phyloP scores from a whole-genome alignment of 2,888 invertebrate genomes.

The Campaea margaritaria region DNA sequence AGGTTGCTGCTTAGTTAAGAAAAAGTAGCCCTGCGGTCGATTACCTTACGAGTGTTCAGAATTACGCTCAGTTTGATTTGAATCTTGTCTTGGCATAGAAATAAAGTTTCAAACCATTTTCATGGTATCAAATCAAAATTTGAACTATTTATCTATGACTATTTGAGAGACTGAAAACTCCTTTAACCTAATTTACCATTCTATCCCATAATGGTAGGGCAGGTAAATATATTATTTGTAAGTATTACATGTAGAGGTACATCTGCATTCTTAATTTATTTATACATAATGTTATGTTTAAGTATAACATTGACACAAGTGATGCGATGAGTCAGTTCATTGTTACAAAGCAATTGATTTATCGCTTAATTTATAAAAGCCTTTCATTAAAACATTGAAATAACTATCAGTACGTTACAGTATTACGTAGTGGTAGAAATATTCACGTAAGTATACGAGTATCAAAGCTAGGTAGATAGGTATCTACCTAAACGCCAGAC shows the following conservation, averaged over 20 bases:
- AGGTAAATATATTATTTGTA: too few species aligned
- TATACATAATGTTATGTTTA: slow-evolving; percentile 4
- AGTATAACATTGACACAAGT: slow-evolving; percentile 22
- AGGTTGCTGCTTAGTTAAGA: slow-evolving; percentile 14
- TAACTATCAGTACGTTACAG: background rate
- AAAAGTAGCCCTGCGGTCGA: slow-evolving; percentile 18
- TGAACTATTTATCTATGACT: too few species aligned
- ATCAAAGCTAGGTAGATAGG: too few species aligned
- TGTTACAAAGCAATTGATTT: slow-evolving; percentile 25
- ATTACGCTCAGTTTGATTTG: too few species aligned
- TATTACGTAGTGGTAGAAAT: background rate
- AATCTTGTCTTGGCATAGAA: too few species aligned
- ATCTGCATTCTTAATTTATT: background rate
- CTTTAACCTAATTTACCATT: too few species aligned
- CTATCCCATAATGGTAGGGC: too few species aligned
- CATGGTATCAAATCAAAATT: too few species aligned
- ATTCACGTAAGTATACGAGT: background rate
- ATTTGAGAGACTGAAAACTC: too few species aligned
- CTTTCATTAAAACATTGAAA: slow-evolving; percentile 5
- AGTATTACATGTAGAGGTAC: background rate
- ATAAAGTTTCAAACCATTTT: too few species aligned
- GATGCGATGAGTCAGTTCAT: slow-evolving; percentile 2
- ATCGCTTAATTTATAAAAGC: slow-evolving; percentile 12
- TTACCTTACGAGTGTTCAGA: background rate
- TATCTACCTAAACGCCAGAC: background rate